Conservation (phyloP, 1,140 invertebrate genomes). For the Microvelia longipes region DNA sequence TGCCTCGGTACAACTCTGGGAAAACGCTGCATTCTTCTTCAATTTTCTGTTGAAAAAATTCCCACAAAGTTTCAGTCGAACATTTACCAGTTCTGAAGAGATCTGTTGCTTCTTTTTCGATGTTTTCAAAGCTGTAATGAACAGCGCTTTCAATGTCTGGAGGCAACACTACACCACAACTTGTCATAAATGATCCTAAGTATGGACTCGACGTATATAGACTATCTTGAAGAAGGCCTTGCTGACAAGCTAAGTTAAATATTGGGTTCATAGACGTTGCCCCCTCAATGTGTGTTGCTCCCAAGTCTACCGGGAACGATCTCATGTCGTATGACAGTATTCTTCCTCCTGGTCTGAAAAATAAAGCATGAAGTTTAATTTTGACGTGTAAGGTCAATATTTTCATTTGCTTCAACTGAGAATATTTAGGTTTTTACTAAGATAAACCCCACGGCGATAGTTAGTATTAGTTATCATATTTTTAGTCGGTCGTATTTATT, state of each 20-base stretch:
- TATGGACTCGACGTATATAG: conserved; percentile 25
- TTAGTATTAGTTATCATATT: too few relatives aligned
- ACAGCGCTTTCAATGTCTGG: conserved; percentile 41
- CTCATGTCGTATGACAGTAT: conserved; percentile 59
- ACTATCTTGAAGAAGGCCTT: conserved; percentile 35
- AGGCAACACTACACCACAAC: conserved; percentile 44
- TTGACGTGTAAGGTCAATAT: background rate
- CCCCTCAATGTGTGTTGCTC: conserved; percentile 47
- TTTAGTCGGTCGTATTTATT: too few relatives aligned
- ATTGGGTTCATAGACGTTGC: conserved; percentile 45
- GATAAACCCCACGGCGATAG: too few relatives aligned
- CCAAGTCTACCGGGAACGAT: conserved; percentile 53
- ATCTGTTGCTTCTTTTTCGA: conserved; percentile 40
- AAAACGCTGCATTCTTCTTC: conserved; percentile 8
- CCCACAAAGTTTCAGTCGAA: background rate
- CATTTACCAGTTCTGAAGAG: background rate
- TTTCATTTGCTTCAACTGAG: background rate
- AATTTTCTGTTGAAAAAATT: conserved; percentile 6
- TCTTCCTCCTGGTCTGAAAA: conserved; percentile 44
- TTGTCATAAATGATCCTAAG: conserved; percentile 42
- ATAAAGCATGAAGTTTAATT: background rate
- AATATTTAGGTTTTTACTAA: background rate
- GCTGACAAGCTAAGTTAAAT: conserved; percentile 46
- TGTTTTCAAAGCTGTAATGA: conserved; percentile 43
- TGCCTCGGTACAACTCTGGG: conserved; percentile 4